Percentiles rank a stretch among this genome's conserved stretches.
phyloP scores from a whole-genome alignment of 2,888 invertebrate genomes.

The Ommatoiulus sabulosus region DNA sequence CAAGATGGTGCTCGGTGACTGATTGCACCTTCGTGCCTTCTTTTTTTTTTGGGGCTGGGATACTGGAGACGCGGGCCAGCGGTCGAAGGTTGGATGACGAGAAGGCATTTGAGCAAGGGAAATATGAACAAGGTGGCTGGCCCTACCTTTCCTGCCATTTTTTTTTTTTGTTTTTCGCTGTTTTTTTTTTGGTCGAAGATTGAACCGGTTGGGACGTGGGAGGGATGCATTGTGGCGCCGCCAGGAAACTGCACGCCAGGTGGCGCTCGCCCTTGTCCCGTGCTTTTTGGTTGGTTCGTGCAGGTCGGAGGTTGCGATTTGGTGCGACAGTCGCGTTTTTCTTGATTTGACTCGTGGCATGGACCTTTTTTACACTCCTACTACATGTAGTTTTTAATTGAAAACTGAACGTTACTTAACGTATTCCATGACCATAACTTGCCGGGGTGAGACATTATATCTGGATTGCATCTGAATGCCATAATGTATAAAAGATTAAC shows the following conservation, averaged over 20 bases:
- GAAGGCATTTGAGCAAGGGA: not conserved
- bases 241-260: not conserved
- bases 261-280: not conserved
- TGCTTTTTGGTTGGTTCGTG: no score
- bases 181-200: not conserved
- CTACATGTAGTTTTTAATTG: no score
- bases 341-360: no score
- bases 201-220: not conserved
- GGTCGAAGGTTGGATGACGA: not conserved
- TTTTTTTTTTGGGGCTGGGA: not conserved
- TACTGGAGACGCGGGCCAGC: not conserved
- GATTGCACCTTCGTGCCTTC: not conserved
- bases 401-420: no score
- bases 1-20: constrained; percentile 9
- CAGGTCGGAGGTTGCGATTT: no score
- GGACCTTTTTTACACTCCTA: no score
- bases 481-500: no score
- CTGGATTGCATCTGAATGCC: no score
- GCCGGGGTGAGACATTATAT: no score
- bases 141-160: not conserved
- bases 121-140: not conserved
- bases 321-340: no score
- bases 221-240: not conserved
- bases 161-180: not conserved
- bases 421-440: no score